Percentiles rank a stretch among this genome's conserved stretches.
phyloP scores from a whole-genome alignment of 2,797 vertebrate species.

The Oryzias sinensis region DNA sequence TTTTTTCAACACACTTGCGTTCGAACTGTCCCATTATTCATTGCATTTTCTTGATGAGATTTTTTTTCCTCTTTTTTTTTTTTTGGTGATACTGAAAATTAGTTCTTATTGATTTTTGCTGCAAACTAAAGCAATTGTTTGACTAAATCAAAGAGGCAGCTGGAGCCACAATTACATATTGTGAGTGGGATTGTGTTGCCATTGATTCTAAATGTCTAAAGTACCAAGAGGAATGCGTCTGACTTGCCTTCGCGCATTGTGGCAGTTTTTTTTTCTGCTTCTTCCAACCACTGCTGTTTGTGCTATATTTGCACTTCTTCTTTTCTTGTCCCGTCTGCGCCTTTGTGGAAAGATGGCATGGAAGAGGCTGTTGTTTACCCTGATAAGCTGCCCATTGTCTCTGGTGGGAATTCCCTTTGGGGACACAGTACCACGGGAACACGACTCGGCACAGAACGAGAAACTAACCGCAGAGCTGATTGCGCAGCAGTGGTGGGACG shows the following conservation, averaged over 20 bases:
- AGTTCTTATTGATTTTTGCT: slow-evolving; percentile 62
- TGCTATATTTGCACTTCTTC: slow-evolving; percentile 59
- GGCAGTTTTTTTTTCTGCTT: slow-evolving; percentile 19
- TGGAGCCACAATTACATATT: slow-evolving; percentile 69
- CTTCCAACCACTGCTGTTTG: slow-evolving; percentile 33
- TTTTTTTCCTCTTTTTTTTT: slow-evolving; percentile 41
- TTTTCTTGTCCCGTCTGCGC: slow-evolving; percentile 44
- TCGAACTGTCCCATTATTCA: slow-evolving; percentile 51
- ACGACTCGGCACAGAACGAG: slow-evolving; percentile 31
- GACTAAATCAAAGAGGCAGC: slow-evolving; percentile 75
- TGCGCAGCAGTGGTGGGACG: slow-evolving; percentile 35
- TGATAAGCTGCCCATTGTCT: slow-evolving; percentile 78
- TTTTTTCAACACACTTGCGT: slow-evolving; percentile 29
- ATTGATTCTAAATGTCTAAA: slow-evolving; percentile 67
- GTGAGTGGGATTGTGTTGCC: slow-evolving; percentile 69
- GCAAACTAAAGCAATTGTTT: slow-evolving; percentile 68
- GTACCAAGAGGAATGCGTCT: slow-evolving; percentile 54
- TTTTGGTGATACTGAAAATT: slow-evolving; percentile 64
- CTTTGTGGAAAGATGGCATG: slow-evolving; percentile 67
- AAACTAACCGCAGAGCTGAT: slow-evolving; percentile 44
- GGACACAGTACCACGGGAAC: slow-evolving; percentile 59
- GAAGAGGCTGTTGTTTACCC: slow-evolving; percentile 75
- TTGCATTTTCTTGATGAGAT: slow-evolving; percentile 64
- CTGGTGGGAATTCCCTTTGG: slow-evolving; percentile 74
- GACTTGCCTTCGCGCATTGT: slow-evolving; percentile 50